Conservation (phyloP, 2,113 vertebrate species). For the Cynopterus brachyotis region DNA sequence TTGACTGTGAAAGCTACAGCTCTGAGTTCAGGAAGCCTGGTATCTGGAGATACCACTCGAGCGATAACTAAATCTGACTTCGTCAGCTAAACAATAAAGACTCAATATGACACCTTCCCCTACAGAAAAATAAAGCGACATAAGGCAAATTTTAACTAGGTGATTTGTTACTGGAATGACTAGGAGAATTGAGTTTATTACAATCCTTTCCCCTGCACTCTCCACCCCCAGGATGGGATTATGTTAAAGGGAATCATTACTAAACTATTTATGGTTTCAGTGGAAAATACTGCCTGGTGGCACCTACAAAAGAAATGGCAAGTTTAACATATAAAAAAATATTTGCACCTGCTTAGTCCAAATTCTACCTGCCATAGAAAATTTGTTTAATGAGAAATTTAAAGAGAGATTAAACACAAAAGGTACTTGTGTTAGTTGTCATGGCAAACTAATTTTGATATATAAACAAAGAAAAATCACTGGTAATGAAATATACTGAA, state of each 20-base stretch:
- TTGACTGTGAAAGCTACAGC: not conserved
- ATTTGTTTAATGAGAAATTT: constrained; percentile 52
- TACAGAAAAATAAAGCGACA: not conserved
- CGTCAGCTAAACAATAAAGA: not conserved
- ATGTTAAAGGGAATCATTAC: not conserved
- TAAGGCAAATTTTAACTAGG: not conserved
- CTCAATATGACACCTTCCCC: not conserved
- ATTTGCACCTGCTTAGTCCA: constrained; percentile 30
- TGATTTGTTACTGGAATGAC: not conserved
- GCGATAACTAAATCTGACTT: constrained; percentile 6
- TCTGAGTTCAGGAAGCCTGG: constrained; percentile 8
- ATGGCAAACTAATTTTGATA: constrained; percentile 37
- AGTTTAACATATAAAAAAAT: constrained; percentile 31
- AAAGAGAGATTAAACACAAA: constrained; percentile 53
- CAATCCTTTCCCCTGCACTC: not conserved
- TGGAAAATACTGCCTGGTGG: not conserved
- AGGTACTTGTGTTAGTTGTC: constrained; percentile 23
- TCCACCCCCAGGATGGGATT: not conserved
- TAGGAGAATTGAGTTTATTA: not conserved
- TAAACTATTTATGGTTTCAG: constrained; percentile 2
- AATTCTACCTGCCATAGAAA: constrained; percentile 28
- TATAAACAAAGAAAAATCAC: constrained; percentile 19
- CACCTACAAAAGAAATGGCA: not conserved
- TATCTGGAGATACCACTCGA: not conserved
- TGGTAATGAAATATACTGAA: constrained; percentile 21